These are phyloP conservation scores for Campoplex capitator DNA, from an alignment of 2,888 invertebrate genomes.

Conservation along the genomic window DNA sequence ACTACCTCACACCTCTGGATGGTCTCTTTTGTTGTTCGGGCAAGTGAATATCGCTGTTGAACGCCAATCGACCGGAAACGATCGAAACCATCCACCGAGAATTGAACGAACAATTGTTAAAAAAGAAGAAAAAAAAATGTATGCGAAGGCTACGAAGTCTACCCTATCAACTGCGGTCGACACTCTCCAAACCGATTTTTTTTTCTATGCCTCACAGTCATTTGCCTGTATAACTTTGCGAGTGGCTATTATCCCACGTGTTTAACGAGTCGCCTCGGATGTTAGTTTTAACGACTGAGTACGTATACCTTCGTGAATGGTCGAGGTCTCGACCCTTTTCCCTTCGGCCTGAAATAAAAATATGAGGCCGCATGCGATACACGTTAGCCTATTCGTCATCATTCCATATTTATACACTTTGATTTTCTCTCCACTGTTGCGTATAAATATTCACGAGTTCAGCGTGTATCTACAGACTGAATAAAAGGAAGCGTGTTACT, in stretches of 20 bases:
- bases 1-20: conserved; percentile 47
- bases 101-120: conserved; percentile 63
- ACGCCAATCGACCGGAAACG: conserved; percentile 77
- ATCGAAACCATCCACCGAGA: conserved; percentile 73
- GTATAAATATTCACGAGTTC: conserved; percentile 26
- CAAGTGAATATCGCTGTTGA: conserved; percentile 77
- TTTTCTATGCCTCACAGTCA: conserved; percentile 40
- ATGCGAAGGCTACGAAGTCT: neutral
- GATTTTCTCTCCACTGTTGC: neutral
- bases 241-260: conserved; percentile 41
- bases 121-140: conserved; percentile 19
- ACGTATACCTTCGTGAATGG: conserved; percentile 8
- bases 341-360: conserved; percentile 2
- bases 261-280: conserved; percentile 44
- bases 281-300: conserved; percentile 39
- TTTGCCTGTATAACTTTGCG: conserved; percentile 38
- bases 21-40: conserved; percentile 70
- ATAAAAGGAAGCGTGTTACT: conserved; percentile 16
- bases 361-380: neutral
- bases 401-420: conserved; percentile 40
- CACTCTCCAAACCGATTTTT: conserved; percentile 34
- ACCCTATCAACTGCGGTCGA: conserved; percentile 34
- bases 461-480: neutral
- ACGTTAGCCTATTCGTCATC: conserved; percentile 16
- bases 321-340: conserved; percentile 22